Base-by-base conservation (phyloP, 2,797 vertebrate genomes). In the Tapera naevia region DNA sequence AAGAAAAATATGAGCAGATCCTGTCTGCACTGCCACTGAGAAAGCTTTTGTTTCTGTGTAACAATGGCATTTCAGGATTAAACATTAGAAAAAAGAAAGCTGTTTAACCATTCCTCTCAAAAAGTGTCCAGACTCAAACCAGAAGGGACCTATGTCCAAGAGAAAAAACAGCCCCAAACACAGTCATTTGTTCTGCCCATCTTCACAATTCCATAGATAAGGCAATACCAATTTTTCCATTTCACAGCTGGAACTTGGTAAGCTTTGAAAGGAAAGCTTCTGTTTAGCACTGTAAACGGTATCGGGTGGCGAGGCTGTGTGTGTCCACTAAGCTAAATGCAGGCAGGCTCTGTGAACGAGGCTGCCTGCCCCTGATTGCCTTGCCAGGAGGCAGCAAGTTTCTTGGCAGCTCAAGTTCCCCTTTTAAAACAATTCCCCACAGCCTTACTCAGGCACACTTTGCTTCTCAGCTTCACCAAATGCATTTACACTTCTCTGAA, bases 371-470 rank as follows among this genome's bases (percentile, higher is more conserved):
- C 53, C 48, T 0, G 0, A 14, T 19, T 6, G 35, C n/a, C 53
- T 82, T 81, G 76, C 37, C 30, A 82, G 88, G 62, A 43, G 43
- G 80, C 91, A 93, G 61, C 50, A 33, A 18, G 19, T 12, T 50
- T 11, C 50, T 39, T 10, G 2, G 57, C 39, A 69, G 62, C 70
- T 5, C 17, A 43, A 23, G 30, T 11, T 10, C n/a, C 54, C 13
- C 25, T 65, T 82, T 43, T 11, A 37, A 30, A n/a, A 27, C 0
- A 41, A 43, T 7, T 3, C 30, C 35, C 24, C 9, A 5, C 43
- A 10, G 17, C n/a, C n/a, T n/a, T 8, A 13, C 24, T 50, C 18
- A 2, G 30, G 51, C 67, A 30, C 0, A 0, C 33, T 28, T 39
- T 7, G 45, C 69, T 74, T 32, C 56, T 65, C 32, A 8, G 57